Evolutionary conservation across 2,113 vertebrate species (phyloP).

Genomic region (Chinchilla lanigera): DNA sequence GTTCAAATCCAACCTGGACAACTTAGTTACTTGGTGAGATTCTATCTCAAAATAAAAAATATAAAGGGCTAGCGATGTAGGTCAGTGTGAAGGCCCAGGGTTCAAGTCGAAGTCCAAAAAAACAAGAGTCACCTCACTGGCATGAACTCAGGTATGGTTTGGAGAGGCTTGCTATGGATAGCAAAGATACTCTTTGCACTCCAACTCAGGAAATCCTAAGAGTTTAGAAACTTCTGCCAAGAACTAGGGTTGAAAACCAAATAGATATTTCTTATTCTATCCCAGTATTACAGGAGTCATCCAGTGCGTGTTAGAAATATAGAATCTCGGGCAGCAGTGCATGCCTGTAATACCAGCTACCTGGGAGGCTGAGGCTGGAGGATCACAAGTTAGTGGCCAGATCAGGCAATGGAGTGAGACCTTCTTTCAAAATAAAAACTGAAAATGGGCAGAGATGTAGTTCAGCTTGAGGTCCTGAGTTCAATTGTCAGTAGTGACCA

Average conservation of each 20-base stretch:
- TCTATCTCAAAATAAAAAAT: background rate
- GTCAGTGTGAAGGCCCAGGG: background rate
- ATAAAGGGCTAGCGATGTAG: background rate
- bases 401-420: background rate
- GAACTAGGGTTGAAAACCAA: background rate
- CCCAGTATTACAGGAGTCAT: background rate
- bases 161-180: background rate
- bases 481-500: background rate
- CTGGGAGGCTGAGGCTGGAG: background rate
- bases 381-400: background rate
- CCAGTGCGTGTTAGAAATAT: background rate
- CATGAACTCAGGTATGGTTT: background rate
- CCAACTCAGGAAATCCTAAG: background rate
- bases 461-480: background rate
- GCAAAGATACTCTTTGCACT: background rate
- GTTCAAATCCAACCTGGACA: background rate
- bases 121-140: background rate
- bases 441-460: background rate
- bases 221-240: background rate
- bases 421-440: background rate
- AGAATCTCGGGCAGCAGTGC: too few species aligned
- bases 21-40: background rate
- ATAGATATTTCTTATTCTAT: background rate
- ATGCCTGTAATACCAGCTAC: background rate
- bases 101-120: background rate